Base-by-base conservation (phyloP, 2,888 invertebrate species). In the Synergus gifuensis region DNA sequence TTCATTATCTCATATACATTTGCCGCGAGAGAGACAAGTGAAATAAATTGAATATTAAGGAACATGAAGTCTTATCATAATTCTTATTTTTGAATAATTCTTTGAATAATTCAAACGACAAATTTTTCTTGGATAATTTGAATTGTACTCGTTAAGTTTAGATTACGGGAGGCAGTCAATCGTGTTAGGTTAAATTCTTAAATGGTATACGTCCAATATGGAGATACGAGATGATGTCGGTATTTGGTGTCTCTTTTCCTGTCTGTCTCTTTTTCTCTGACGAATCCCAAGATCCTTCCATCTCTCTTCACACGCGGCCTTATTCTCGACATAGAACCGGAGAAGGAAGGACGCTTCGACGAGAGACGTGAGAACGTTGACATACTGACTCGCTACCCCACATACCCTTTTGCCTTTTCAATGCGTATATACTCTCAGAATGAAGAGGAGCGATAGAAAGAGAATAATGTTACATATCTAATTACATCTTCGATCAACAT, bases 361-460 rank as follows among this genome's bases (percentile, higher is more conserved):
- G 86, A 87, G 87, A 91, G 87, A 90, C 86, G 89, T 86, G 88
- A 89, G 89, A 88, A 90, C 90, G 91, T 91, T 92, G 92, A 92
- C 92, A 92, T 85, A 92, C 92, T 92, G 91, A 92, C 92, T 92
- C 90, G 91, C 91, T 92, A 92, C 90, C 92, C 92, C 91, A 92
- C 92, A 92, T 92, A 92, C 89, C 91, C 92, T 91, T 90, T 90
- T 91, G 87, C 91, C 90, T 91, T 88, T 88, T 86, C 89, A 82
- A 85, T 84, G 84, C 79, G 81, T 78, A 28, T 28, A 1, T 28
- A 73, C 76, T 64, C 62, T 7, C 64, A 64, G 73, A 76, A 83
- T 62, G 76, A 81, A 79, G 69, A 82, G 73, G 79, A 79, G 81
- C n/a, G 58, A 58, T 58, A 16, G n/a, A 58, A 58, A 58, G 18